Evolutionary conservation across 2,888 invertebrate genomes (phyloP), one percentile per base, ranked within the genome.

Genomic region (Morpho helenor): DNA sequence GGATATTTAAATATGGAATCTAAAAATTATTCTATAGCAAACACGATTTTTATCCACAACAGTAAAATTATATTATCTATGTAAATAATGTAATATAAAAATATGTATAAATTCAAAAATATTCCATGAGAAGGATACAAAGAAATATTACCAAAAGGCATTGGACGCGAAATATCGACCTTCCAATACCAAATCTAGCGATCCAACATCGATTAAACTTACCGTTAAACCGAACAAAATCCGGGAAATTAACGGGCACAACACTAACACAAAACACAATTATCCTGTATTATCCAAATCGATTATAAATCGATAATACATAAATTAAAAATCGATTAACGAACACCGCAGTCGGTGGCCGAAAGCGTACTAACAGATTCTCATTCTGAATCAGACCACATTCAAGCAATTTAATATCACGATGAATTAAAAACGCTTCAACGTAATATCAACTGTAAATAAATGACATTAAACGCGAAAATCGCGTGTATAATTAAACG

Each of bases 141-240:
- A 61, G 61, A 56, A 59, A 49, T 23, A 22, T 59, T 51, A 9
- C 52, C 48, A 46, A 41, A 48, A 22, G 47, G 51, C 56, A 56
- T 59, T 57, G 61, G 63, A 59, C 52, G 49, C 39, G 52, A 60
- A 63, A 39, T 16, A 50, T 46, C 52, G 66, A 59, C 67, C 66
- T 66, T 64, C 61, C 56, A 40, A 43, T 23, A 16, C 60, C 56
- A 52, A 60, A 60, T 22, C 53, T 53, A 53, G 46, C 47, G 16
- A 39, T 22, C 46, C 16, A 44, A 8, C 31, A 16, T 31, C 44
- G 9, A 55, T 46, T 49, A 48, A 45, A 61, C 63, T 60, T 60
- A 62, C 60, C 65, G 45, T 31, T 31, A 51, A 43, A 40, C 39
- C 8, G 40, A 8, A 57, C 31, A 40, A 52, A 44, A 52, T 49